A percentile compares a stretch with the other conserved stretches of the same genome.
phyloP scores from a whole-genome alignment of 64 coral and sea anemone species.

The Montipora cactus region DNA sequence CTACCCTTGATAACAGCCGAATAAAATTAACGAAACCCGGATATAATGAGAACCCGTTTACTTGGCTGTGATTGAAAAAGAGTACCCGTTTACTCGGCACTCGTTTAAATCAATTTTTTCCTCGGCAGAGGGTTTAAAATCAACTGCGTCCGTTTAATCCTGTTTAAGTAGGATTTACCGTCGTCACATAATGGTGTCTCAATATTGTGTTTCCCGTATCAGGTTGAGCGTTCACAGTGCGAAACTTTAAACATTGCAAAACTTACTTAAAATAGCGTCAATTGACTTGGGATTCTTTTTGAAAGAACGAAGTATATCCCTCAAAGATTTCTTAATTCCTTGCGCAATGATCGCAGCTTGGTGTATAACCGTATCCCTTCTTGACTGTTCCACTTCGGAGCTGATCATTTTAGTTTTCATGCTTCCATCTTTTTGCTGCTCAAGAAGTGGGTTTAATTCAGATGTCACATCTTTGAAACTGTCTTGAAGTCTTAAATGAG shows the following conservation, averaged over 20 bases:
- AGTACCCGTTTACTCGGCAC: too few species aligned
- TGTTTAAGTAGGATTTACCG: too few species aligned
- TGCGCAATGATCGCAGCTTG: not conserved
- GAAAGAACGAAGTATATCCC: slow-evolving; percentile 72
- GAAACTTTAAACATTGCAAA: not conserved
- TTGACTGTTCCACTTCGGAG: not conserved
- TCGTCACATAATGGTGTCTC: too few species aligned
- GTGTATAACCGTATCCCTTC: not conserved
- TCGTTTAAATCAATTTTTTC: too few species aligned
- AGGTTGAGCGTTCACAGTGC: not conserved
- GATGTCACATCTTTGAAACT: not conserved
- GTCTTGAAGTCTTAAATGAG: slow-evolving; percentile 38
- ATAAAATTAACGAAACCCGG: too few species aligned
- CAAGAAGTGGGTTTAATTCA: not conserved
- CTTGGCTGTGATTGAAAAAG: too few species aligned
- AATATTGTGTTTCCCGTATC: not conserved
- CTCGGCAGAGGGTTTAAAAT: too few species aligned
- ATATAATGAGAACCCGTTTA: too few species aligned
- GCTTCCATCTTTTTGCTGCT: not conserved
- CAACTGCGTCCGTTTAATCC: too few species aligned
- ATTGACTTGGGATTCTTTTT: slow-evolving; percentile 81
- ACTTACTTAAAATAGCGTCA: slow-evolving; percentile 66
- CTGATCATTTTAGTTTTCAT: not conserved
- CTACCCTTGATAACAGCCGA: too few species aligned
- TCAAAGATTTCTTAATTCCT: slow-evolving; percentile 63